Evolutionary conservation across 1,140 invertebrate genomes (phyloP).

Genomic region (Achatina immaculata): DNA sequence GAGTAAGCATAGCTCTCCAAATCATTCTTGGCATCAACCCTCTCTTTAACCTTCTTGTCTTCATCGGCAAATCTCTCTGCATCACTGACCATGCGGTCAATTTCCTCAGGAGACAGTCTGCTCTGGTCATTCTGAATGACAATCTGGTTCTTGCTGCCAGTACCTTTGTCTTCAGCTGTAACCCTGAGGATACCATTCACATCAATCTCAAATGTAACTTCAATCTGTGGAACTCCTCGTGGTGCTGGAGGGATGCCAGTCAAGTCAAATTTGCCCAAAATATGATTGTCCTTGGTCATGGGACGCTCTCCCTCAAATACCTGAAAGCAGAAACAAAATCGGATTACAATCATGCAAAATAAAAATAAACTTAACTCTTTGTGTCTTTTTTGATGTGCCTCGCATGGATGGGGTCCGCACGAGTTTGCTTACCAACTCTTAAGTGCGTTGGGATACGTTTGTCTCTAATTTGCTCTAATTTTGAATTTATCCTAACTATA

Average conservation of each 20-base stretch:
- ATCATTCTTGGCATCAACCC: conserved; percentile 89
- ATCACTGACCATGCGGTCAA: conserved; percentile 92
- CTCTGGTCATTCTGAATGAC: conserved; percentile 99
- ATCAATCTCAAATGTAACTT: conserved; percentile 99
- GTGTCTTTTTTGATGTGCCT: too few relatives aligned
- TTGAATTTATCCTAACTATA: too few relatives aligned
- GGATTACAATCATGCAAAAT: neutral
- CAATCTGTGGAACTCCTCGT: conserved; percentile 98
- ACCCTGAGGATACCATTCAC: conserved; percentile 95
- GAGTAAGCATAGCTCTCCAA: conserved; percentile 98
- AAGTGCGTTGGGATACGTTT: too few relatives aligned
- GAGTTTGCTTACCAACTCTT: too few relatives aligned
- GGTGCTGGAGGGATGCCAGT: conserved; percentile 98
- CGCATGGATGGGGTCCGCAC: too few relatives aligned
- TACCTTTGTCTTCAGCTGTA: conserved; percentile 98
- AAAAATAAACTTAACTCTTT: too few relatives aligned
- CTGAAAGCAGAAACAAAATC: conserved; percentile 7
- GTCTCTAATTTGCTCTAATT: too few relatives aligned
- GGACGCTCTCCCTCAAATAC: conserved; percentile 97
- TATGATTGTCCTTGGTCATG: conserved; percentile 99
- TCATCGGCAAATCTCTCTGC: conserved; percentile 64
- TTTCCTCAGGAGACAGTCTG: conserved; percentile 91
- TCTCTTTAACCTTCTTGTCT: conserved; percentile 80
- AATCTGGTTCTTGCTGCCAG: conserved; percentile 98
- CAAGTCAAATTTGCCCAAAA: conserved; percentile 97